phyloP scores from a whole-genome alignment of 64 coral and sea anemone genomes.

The Montipora cactus region DNA sequence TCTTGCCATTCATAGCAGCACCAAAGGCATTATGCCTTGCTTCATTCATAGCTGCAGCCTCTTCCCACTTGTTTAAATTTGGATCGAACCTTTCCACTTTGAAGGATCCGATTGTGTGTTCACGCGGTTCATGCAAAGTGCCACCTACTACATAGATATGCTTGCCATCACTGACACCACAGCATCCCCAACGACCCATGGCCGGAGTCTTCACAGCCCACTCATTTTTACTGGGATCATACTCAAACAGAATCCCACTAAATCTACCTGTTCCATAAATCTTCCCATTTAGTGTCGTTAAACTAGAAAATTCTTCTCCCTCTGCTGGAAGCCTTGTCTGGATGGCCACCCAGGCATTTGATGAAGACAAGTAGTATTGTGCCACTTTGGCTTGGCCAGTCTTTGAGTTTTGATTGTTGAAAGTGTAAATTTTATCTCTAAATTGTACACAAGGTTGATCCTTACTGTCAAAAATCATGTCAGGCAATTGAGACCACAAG shows the following conservation, averaged over 20 bases:
- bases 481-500: not conserved
- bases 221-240: not conserved
- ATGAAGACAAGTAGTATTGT: not conserved
- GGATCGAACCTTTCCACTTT: not conserved
- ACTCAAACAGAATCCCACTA: not conserved
- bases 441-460: not conserved
- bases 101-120: not conserved
- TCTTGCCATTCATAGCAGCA: too few relatives aligned
- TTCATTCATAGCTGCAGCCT: not conserved
- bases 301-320: not conserved
- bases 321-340: not conserved
- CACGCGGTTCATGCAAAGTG: not conserved
- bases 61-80: not conserved
- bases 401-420: not conserved
- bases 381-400: not conserved
- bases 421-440: constrained; percentile 5
- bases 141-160: not conserved
- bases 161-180: not conserved
- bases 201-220: too few relatives aligned
- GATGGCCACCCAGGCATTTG: not conserved
- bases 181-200: not conserved
- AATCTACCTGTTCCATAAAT: not conserved
- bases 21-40: too few relatives aligned
- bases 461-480: not conserved
- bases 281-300: not conserved